phyloP scores from a whole-genome alignment of 2,797 vertebrate genomes.

The Nothura maculosa region DNA sequence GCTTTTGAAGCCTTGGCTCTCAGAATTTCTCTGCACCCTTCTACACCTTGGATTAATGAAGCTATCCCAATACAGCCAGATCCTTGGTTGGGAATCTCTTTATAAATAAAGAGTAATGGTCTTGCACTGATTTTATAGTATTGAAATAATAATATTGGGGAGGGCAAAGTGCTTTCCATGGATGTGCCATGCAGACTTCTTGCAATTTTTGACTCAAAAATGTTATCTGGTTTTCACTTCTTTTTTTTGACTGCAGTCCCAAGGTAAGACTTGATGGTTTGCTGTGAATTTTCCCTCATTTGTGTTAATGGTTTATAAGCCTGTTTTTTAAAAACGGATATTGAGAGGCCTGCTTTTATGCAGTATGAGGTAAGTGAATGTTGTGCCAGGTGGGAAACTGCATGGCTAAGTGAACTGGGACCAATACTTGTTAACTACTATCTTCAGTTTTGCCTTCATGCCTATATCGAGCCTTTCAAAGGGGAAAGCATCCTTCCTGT shows the following conservation, averaged over 20 bases:
- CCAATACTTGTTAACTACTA: background rate
- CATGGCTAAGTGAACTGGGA: background rate
- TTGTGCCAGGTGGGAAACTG: background rate
- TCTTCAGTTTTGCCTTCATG: background rate
- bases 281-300: background rate
- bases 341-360: background rate
- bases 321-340: background rate
- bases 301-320: background rate
- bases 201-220: background rate
- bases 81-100: background rate
- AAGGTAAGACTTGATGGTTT: background rate
- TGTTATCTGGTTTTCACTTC: background rate
- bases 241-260: background rate
- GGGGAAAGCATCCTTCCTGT: background rate
- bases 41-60: background rate
- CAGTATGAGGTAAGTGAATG: background rate
- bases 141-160: background rate
- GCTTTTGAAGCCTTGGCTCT: background rate
- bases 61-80: background rate
- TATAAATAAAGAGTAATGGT: background rate
- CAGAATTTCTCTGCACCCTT: background rate
- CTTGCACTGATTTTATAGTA: background rate
- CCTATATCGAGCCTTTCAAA: background rate
- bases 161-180: accelerated
- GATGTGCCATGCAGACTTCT: background rate